Evolutionary conservation across 2,113 vertebrate genomes (phyloP).

Genomic region (Camelus dromedarius): DNA sequence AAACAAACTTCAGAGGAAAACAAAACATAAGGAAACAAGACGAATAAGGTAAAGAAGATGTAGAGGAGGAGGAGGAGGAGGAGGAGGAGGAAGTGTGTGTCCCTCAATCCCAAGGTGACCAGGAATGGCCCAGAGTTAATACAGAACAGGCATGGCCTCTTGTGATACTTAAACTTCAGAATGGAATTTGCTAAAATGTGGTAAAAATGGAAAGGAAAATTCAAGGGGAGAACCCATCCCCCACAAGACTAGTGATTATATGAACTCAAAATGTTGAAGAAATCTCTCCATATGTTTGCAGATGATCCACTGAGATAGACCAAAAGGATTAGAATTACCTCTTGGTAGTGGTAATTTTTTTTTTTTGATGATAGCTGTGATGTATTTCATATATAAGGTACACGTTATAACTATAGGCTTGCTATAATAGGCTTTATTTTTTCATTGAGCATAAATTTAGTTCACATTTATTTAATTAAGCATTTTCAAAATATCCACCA

Average conservation of each 20-base stretch:
- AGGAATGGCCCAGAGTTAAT: background rate
- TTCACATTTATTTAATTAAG: slow-evolving; percentile 41
- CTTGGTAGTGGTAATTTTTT: background rate
- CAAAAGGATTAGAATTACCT: background rate
- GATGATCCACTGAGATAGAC: background rate
- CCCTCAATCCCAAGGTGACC: background rate
- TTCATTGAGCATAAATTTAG: slow-evolving; percentile 1
- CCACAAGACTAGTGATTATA: background rate
- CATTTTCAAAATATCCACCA: slow-evolving; percentile 6
- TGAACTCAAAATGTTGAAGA: background rate
- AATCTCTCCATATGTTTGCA: background rate
- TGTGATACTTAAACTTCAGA: slow-evolving; percentile 16
- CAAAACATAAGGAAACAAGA: background rate
- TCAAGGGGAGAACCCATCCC: background rate
- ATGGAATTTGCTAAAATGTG: slow-evolving; percentile 3
- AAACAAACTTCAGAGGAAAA: background rate
- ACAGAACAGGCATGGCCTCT: background rate
- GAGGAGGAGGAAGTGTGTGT: background rate
- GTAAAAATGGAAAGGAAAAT: slow-evolving; percentile 34
- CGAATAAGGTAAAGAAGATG: background rate
- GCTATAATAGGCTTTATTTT: background rate
- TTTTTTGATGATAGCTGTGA: background rate
- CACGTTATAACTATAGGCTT: background rate
- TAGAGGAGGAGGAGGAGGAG: background rate
- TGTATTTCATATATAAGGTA: background rate